A percentile compares a stretch with the other conserved stretches of the same genome.
These are phyloP conservation scores for Hylia prasina DNA, from an alignment of 2,113 vertebrate species.

Conservation along the genomic window DNA sequence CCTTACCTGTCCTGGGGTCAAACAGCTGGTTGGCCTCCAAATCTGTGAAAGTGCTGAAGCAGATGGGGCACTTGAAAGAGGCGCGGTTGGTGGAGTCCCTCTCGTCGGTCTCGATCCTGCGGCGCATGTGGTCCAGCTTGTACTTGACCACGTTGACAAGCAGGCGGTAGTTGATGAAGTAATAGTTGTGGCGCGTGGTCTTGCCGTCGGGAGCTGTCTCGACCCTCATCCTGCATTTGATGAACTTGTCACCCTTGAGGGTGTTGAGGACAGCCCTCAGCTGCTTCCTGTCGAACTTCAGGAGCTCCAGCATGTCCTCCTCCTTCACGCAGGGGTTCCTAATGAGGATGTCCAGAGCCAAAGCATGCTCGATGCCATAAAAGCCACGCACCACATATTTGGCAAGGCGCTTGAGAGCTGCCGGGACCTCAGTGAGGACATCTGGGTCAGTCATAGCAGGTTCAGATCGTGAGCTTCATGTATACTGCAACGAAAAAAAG, in stretches of 20 bases:
- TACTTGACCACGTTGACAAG: constrained; percentile 98
- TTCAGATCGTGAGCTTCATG: constrained; percentile 41
- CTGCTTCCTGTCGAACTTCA: constrained; percentile 98
- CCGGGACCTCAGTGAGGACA: constrained; percentile 91
- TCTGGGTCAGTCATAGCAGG: constrained; percentile 90
- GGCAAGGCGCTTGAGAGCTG: constrained; percentile 90
- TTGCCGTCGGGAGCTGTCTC: constrained; percentile 95
- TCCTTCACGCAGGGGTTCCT: constrained; percentile 95
- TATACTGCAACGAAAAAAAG: constrained; percentile 27
- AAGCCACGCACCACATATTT: constrained; percentile 97
- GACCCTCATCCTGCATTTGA: constrained; percentile 97
- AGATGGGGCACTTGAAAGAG: constrained; percentile 93
- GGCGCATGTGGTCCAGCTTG: constrained; percentile 98
- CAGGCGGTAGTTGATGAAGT: constrained; percentile 96
- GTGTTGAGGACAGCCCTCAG: constrained; percentile 94
- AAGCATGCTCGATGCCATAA: constrained; percentile 92
- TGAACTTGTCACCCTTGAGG: constrained; percentile 95
- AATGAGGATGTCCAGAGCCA: constrained; percentile 96
- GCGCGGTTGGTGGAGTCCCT: constrained; percentile 95
- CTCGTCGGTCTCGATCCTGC: constrained; percentile 95
- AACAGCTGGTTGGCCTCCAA: constrained; percentile 97
- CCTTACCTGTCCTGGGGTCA: constrained; percentile 89
- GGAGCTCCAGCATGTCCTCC: constrained; percentile 97
- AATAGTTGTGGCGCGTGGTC: constrained; percentile 96
- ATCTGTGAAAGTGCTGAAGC: constrained; percentile 94